Percentiles rank a stretch among this genome's conserved stretches.
Conservation (phyloP, 64 coral and sea anemone genomes). For the Stylophora pistillata region DNA sequence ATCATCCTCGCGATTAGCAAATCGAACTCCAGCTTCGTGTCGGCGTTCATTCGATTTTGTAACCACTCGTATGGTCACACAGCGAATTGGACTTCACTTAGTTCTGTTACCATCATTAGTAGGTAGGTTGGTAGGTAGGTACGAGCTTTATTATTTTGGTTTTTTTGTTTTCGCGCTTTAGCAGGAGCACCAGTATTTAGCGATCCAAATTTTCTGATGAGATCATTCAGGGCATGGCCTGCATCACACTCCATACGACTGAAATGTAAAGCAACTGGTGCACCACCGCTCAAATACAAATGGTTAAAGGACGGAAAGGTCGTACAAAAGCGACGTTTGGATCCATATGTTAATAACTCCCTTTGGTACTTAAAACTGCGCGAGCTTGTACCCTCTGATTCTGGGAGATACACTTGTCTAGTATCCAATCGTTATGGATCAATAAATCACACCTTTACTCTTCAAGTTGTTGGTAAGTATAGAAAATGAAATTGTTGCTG, state of each 20-base stretch:
- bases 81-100: too few species aligned
- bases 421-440: conserved; percentile 58
- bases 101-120: neutral
- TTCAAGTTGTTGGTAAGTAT: conserved; percentile 57
- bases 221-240: conserved; percentile 72
- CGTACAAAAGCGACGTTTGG: conserved; percentile 19
- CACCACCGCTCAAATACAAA: conserved; percentile 59
- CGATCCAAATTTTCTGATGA: conserved; percentile 6
- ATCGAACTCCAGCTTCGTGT: too few species aligned
- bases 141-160: neutral
- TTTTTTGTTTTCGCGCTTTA: neutral
- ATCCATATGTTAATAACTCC: conserved; percentile 54
- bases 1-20: too few species aligned
- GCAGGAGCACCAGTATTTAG: conserved; percentile 11
- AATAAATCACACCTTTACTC: conserved; percentile 65
- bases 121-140: too few species aligned
- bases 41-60: neutral
- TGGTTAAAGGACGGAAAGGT: conserved; percentile 72
- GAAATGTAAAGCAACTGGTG: conserved; percentile 53
- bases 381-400: conserved; percentile 42
- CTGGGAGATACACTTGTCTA: conserved; percentile 62
- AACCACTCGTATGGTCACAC: too few species aligned
- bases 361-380: conserved; percentile 50
- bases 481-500: neutral
- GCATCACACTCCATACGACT: conserved; percentile 59